Evolutionary conservation across 2,113 vertebrate species (phyloP), one percentile per base, ranked within the genome.

Genomic region (Microcebus lehilahytsara): DNA sequence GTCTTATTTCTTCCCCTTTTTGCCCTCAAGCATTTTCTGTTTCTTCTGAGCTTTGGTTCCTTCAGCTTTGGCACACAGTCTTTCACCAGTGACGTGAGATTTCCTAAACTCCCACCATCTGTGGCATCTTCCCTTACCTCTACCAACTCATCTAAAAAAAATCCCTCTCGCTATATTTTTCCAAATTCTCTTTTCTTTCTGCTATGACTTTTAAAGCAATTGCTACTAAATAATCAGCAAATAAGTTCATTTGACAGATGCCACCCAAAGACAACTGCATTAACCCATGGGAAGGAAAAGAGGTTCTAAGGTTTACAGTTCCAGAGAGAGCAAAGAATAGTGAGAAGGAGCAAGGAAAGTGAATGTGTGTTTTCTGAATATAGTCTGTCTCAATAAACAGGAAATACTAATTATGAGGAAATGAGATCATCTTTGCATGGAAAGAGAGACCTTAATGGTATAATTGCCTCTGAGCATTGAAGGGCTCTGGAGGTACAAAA

Each of bases 321-420:
- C 25, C 22, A 81, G 49, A 86, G 34, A 88, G 42, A 40, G 53
- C 75, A 87, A 87, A 42, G 40, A 83, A 53, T 1, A 32, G 10
- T 11, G 40, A 80, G 34, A 78, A n/a, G 46, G 58, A 84, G 9
- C 2, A 27, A 90, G 69, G 40, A 11, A 4, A 22, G 22, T 5
- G 22, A 60, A 40, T 27, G 34, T 12, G 67, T 12, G 67, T 64
- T 93, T 89, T 92, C 69, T 92, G 60, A 93, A 81, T 11, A 53
- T 1, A 79, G 53, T 51, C 72, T 87, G 77, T 92, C 85, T 91
- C 74, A 93, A 89, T 85, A 95, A 79, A 86, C 49, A 95, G 95
- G 89, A 97, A 97, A 96, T 91, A 78, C 90, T 97, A 91, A 97
- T 96, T 96, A 93, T 81, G 91, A 93, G 93, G 72, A 94, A 96